Percentiles rank a stretch among this genome's conserved stretches.
Conservation (phyloP, 1,140 invertebrate genomes). For the Drosophila melanica region DNA sequence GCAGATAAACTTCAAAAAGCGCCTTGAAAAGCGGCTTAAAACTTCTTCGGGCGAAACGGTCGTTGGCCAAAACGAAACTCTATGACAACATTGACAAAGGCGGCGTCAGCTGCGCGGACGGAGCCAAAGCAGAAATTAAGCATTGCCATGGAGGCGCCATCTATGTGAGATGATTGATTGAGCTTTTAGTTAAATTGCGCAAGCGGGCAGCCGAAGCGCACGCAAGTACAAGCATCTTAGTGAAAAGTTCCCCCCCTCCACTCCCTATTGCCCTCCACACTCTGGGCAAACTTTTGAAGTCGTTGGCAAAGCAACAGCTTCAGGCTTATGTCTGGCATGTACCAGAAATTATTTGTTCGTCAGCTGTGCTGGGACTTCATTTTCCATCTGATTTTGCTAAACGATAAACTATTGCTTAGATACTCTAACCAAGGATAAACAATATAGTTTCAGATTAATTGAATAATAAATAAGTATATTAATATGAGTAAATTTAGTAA, state of each 20-base stretch:
- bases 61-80: conserved; percentile 34
- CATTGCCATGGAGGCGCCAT: conserved; percentile 55
- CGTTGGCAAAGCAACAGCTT: conserved; percentile 58
- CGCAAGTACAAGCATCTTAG: conserved; percentile 45
- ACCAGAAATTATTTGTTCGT: conserved; percentile 49
- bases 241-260: conserved; percentile 21
- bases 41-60: conserved; percentile 46
- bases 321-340: conserved; percentile 51
- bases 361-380: conserved; percentile 36
- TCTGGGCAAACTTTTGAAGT: conserved; percentile 33
- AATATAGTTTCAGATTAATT: too few species aligned
- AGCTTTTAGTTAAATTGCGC: conserved; percentile 77
- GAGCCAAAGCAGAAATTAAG: conserved; percentile 59
- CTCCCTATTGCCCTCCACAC: conserved; percentile 14
- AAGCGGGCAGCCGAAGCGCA: conserved; percentile 51
- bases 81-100: conserved; percentile 70
- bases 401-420: background rate
- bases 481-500: too few species aligned
- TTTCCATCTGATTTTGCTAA: conserved; percentile 18
- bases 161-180: conserved; percentile 70
- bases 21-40: conserved; percentile 70
- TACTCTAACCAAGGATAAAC: background rate
- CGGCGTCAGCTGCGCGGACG: conserved; percentile 6
- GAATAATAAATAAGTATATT: too few species aligned
- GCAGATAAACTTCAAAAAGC: conserved; percentile 72